phyloP scores from a whole-genome alignment of 1,140 invertebrate species.

The Ectropis grisescens region DNA sequence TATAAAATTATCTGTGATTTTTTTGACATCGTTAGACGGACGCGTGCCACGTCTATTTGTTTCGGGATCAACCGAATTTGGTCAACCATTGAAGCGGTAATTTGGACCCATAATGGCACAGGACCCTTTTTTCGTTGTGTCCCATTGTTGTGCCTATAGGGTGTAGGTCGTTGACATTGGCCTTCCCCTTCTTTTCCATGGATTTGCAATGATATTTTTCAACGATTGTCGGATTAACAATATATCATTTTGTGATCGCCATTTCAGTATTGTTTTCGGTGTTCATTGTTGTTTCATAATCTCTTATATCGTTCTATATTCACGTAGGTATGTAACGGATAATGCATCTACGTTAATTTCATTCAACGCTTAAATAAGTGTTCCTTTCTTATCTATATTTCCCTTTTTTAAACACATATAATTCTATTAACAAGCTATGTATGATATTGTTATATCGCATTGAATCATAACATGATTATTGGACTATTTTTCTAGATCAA shows the following conservation, averaged over 20 bases:
- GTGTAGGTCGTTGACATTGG: conserved; percentile 60
- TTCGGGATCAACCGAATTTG: conserved; percentile 28
- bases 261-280: neutral
- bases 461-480: no score
- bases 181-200: conserved; percentile 48
- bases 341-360: no score
- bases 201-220: conserved; percentile 48
- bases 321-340: no score
- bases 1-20: no score
- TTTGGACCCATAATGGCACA: conserved; percentile 42
- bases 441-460: no score
- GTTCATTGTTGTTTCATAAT: conserved; percentile 10
- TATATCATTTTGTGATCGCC: conserved; percentile 41
- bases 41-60: conserved; percentile 33
- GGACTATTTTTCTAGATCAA: no score
- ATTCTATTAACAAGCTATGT: no score
- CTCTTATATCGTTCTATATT: conserved; percentile 1
- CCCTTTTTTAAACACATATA: no score
- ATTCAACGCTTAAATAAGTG: no score
- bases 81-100: conserved; percentile 43
- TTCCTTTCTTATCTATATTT: no score
- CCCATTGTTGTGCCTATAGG: conserved; percentile 46
- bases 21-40: conserved; percentile 10
- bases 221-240: conserved; percentile 39
- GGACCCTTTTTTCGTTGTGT: conserved; percentile 51